These are phyloP conservation scores for Melolontha melolontha DNA, from an alignment of 2,888 invertebrate genomes.

Conservation along the genomic window DNA sequence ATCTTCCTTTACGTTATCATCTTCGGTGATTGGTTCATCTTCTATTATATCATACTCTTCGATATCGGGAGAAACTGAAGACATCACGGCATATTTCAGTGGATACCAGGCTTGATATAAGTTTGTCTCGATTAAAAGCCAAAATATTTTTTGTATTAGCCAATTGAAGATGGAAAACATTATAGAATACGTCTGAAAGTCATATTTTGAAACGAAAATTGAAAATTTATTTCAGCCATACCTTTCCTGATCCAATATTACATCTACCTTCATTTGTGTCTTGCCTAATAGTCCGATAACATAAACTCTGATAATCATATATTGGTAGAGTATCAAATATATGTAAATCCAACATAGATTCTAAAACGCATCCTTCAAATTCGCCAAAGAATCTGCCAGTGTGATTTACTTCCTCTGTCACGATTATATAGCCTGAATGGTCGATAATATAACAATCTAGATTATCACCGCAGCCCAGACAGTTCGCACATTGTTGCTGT, in stretches of 20 bases:
- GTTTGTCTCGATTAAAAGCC: conserved; percentile 57
- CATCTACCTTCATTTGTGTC: conserved; percentile 47
- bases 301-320: conserved; percentile 88
- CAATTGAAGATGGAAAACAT: conserved; percentile 63
- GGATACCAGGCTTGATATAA: conserved; percentile 54
- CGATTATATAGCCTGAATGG: conserved; percentile 88
- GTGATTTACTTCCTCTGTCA: conserved; percentile 74
- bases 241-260: conserved; percentile 16
- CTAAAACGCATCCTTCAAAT: conserved; percentile 81
- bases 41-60: conserved; percentile 49
- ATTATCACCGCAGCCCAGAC: conserved; percentile 72
- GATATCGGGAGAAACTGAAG: conserved; percentile 5
- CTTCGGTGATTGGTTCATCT: conserved; percentile 60
- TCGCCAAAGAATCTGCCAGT: conserved; percentile 91
- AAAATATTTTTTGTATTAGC: conserved; percentile 63
- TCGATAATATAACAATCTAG: conserved; percentile 91
- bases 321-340: conserved; percentile 82
- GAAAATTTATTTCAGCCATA: conserved; percentile 7
- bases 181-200: conserved; percentile 65
- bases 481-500: conserved; percentile 66
- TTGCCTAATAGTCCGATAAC: conserved; percentile 64
- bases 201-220: conserved; percentile 19
- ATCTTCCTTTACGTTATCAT: conserved; percentile 54
- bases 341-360: conserved; percentile 76
- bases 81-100: conserved; percentile 1